Base-by-base conservation (phyloP, 2,797 vertebrate genomes). In the Enoplosus armatus region DNA sequence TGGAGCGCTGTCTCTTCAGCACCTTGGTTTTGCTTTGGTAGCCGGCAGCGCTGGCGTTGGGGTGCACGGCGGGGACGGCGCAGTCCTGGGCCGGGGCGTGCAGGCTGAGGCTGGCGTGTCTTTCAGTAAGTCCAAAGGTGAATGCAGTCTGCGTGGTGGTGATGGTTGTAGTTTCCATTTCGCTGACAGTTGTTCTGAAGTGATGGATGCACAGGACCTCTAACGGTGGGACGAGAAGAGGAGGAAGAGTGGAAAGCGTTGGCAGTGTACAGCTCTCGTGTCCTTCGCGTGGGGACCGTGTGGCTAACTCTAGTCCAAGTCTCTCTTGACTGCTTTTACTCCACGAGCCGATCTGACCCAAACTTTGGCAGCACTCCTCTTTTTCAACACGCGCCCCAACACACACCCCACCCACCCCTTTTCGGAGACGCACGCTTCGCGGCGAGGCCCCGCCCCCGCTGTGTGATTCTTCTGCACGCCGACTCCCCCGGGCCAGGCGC, bases 361-460 rank as follows among this genome's bases (percentile, higher is more conserved):
- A 94, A 94, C 94, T 94, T 95, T 96, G 95, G 94, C 93, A 95
- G 91, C 94, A 94, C 95, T 93, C 94, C 92, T 93, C 95, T 95
- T 96, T 97, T 96, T 96, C 94, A 96, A 96, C 96, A 96, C 96
- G 95, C 96, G 96, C 89, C 87, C 92, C 87, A 78, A 90, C 90
- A 87, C 91, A 88, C 95, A 92, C 91, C 94, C 93, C 94, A 92
- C 95, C 94, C 94, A 91, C 86, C 82, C 80, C 72, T 77, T 80
- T 84, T 85, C 63, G 87, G 91, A 91, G 94, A 92, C 93, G 94
- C 95, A 96, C 95, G 94, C 96, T 96, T 91, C 94, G 85, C 71
- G 56, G 87, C 81, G 88, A 95, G 93, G 94, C 95, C 93, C 95
- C 95, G 95, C 94, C 94, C 95, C 93, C 91, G 93, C 94, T 91